Conservation (phyloP, 1,140 invertebrate genomes). For the Tetragonula clypearis region DNA sequence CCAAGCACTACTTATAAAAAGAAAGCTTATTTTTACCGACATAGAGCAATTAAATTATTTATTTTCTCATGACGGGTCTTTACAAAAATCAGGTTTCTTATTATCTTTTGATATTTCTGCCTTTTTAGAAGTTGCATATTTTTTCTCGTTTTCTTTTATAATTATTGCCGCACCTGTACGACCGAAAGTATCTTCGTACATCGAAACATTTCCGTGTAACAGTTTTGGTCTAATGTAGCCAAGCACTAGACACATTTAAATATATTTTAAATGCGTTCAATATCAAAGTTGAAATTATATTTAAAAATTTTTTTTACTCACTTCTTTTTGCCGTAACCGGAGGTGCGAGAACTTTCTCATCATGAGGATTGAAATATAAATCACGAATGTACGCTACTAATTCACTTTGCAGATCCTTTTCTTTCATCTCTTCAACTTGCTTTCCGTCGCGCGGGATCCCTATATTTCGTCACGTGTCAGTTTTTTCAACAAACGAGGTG, state of each 20-base stretch:
- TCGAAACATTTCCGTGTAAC: conserved; percentile 64
- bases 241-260: conserved; percentile 58
- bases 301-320: conserved; percentile 16
- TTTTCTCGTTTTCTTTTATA: conserved; percentile 57
- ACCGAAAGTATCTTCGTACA: conserved; percentile 71
- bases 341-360: conserved; percentile 63
- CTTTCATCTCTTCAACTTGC: conserved; percentile 2
- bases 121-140: neutral
- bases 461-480: neutral
- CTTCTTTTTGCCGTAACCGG: conserved; percentile 69
- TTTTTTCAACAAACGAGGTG: neutral
- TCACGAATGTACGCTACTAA: conserved; percentile 60
- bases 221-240: conserved; percentile 66
- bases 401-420: conserved; percentile 62
- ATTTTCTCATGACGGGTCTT: neutral
- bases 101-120: neutral
- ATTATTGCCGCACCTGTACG: conserved; percentile 70
- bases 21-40: neutral
- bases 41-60: neutral
- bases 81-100: neutral
- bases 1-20: neutral
- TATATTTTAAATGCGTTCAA: neutral
- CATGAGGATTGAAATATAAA: conserved; percentile 67
- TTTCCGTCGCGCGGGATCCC: conserved; percentile 17
- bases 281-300: neutral